Evolutionary conservation across 2,888 invertebrate species (phyloP).

Genomic region (Heteromyza rotundicornis): DNA sequence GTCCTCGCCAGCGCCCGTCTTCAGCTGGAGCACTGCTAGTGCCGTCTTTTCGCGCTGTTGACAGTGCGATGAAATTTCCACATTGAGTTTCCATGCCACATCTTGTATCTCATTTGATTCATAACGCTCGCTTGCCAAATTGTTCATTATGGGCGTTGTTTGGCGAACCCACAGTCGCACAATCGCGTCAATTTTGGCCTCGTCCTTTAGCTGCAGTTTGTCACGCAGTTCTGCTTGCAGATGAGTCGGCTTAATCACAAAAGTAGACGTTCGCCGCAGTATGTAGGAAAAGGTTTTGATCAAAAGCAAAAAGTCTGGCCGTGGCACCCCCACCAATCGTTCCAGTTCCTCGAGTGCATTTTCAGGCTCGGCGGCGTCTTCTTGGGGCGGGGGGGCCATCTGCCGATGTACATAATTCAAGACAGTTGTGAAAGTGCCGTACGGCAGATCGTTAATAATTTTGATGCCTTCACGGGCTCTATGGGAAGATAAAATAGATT

Average conservation of each 20-base stretch:
- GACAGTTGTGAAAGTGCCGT: constrained; percentile 58
- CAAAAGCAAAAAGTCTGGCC: constrained; percentile 55
- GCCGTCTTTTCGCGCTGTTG: constrained; percentile 63
- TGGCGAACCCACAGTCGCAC: constrained; percentile 65
- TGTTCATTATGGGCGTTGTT: constrained; percentile 65
- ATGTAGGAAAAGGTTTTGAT: constrained; percentile 64
- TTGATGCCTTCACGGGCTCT: constrained; percentile 62
- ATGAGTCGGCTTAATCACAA: constrained; percentile 66
- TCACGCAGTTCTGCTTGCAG: constrained; percentile 65
- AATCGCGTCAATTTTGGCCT: constrained; percentile 66
- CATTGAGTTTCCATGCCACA: constrained; percentile 67
- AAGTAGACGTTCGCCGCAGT: constrained; percentile 64
- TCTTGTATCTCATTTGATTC: constrained; percentile 64
- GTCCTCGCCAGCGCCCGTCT: constrained; percentile 59
- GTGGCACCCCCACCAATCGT: constrained; percentile 56
- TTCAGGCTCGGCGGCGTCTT: constrained; percentile 49
- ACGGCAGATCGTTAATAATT: constrained; percentile 59
- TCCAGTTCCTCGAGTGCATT: constrained; percentile 60
- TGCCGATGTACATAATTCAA: constrained; percentile 61
- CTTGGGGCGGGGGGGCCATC: constrained; percentile 47
- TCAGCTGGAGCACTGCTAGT: constrained; percentile 64
- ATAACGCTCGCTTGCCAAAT: constrained; percentile 60
- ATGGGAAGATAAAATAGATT: no score
- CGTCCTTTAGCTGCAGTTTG: constrained; percentile 63
- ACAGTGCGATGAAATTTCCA: constrained; percentile 64